Conservation (phyloP, 92 coral and sea anemone genomes). For the Actinostola sp. region DNA sequence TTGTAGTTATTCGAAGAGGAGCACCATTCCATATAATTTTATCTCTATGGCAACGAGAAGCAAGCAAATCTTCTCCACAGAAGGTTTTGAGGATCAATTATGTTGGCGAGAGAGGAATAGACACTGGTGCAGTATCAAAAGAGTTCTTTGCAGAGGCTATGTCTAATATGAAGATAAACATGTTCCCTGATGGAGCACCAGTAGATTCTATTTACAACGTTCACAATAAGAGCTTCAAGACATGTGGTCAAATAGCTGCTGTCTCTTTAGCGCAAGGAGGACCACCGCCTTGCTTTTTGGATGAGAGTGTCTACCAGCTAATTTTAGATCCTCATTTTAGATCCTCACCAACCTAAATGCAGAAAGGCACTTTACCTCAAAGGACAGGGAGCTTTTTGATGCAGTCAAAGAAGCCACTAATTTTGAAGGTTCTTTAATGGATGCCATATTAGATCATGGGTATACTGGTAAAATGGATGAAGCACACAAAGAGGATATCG, state of each 20-base stretch:
- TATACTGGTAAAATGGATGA: slow-evolving; percentile 58
- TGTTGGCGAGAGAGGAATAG: slow-evolving; percentile 69
- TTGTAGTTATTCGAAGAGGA: slow-evolving; percentile 60
- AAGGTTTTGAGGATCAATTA: slow-evolving; percentile 47
- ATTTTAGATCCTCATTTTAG: slow-evolving; percentile 38
- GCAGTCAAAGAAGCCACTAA: neutral
- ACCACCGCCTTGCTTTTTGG: slow-evolving; percentile 66
- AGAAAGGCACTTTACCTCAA: slow-evolving; percentile 36
- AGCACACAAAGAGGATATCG: slow-evolving; percentile 39
- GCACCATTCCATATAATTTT: slow-evolving; percentile 58
- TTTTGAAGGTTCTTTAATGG: neutral
- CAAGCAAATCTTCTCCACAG: slow-evolving; percentile 42
- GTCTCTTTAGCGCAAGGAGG: slow-evolving; percentile 68
- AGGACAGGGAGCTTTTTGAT: slow-evolving; percentile 12
- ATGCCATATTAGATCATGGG: slow-evolving; percentile 57
- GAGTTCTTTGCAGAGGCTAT: slow-evolving; percentile 61
- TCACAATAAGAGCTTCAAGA: slow-evolving; percentile 62
- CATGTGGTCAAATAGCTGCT: slow-evolving; percentile 73
- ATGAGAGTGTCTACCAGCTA: slow-evolving; percentile 44
- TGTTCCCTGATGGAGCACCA: slow-evolving; percentile 71
- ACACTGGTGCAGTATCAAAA: slow-evolving; percentile 62
- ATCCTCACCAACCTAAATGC: slow-evolving; percentile 27
- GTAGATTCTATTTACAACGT: slow-evolving; percentile 53
- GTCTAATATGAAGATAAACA: slow-evolving; percentile 26
- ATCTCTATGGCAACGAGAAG: slow-evolving; percentile 61